Evolutionary conservation across 2,888 invertebrate species (phyloP), one percentile per base, ranked within the genome.

Genomic region (Hyalella azteca): DNA sequence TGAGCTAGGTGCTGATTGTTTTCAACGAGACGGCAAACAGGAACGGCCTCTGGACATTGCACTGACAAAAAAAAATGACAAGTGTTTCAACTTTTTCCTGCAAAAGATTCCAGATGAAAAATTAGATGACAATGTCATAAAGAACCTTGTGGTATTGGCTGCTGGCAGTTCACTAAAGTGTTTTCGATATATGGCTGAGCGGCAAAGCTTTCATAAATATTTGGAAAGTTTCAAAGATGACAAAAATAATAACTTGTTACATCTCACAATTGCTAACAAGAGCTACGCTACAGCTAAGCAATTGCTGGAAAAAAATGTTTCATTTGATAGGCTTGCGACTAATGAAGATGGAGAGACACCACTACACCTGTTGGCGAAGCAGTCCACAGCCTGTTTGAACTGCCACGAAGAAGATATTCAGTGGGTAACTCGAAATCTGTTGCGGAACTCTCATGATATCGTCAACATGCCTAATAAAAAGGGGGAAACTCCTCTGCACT

Each of bases 401-500:
- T 54, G 54, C 26, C 66, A 66, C 19, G 66, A 32, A 32, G 39
- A 66, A 36, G 66, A 66, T 15, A 66, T 13, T 32, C 66, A 36
- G 29, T 36, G 19, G 29, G 36, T 66, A n/a, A 7, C 36, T 66
- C 32, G 7, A 3, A n/a, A 66, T n/a, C 66, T 66, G 3, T 19
- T 66, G 66, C 19, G 9, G 15, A 29, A 36, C 19, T 66, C 66
- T 15, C 32, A 13, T 1, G 66, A 66, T 2, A n/a, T 66, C 3
- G 36, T 66, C 2, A 36, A 36, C 3, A 19, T n/a, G 5, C 29
- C 2, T 2, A 66, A 66, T 36, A 66, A 13, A 66, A 29, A 22
- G 7, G 66, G 78, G 22, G 78, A 78, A 26, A 60, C 41, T 9
- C 45, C 60, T 40, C 66, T 78, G 3, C 78, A 78, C 41, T 41